phyloP scores from a whole-genome alignment of 2,888 invertebrate species.

The Siphonodentalium dalli region DNA sequence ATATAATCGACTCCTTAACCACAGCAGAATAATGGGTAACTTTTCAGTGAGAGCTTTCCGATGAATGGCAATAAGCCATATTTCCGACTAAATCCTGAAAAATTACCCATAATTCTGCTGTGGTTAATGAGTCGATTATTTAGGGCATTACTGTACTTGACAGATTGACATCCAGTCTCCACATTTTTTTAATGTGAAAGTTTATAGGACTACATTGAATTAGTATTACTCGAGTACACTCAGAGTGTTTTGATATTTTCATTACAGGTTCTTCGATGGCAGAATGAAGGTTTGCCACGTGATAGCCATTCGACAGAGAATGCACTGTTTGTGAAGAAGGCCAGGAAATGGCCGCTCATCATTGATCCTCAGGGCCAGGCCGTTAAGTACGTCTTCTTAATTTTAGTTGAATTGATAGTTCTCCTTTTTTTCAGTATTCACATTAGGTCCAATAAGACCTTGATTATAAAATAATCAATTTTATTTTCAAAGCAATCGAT shows the following conservation, averaged over 20 bases:
- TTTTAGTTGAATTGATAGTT: neutral
- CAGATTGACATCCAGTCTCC: neutral
- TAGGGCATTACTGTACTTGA: no score
- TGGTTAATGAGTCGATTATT: no score
- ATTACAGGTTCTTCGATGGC: conserved; percentile 59
- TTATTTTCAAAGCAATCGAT: no score
- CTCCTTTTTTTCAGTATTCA: conserved; percentile 1
- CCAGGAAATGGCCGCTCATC: conserved; percentile 62
- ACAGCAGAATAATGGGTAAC: no score
- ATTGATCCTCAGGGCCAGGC: conserved; percentile 65
- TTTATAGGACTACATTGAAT: neutral
- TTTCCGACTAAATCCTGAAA: no score
- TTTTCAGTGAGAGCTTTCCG: no score
- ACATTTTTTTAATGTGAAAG: neutral
- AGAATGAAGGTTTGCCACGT: conserved; percentile 61
- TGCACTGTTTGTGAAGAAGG: conserved; percentile 61
- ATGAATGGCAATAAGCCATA: no score
- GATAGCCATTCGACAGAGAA: conserved; percentile 63
- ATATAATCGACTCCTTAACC: no score
- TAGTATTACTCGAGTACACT: no score
- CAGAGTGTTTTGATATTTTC: neutral
- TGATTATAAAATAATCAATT: no score
- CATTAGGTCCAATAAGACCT: neutral
- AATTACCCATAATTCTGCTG: no score
- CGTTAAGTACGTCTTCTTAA: conserved; percentile 44